Evolutionary conservation across 2,113 vertebrate species (phyloP), one percentile per base, ranked within the genome.

Genomic region (Cyprinodon brontotheroides): DNA sequence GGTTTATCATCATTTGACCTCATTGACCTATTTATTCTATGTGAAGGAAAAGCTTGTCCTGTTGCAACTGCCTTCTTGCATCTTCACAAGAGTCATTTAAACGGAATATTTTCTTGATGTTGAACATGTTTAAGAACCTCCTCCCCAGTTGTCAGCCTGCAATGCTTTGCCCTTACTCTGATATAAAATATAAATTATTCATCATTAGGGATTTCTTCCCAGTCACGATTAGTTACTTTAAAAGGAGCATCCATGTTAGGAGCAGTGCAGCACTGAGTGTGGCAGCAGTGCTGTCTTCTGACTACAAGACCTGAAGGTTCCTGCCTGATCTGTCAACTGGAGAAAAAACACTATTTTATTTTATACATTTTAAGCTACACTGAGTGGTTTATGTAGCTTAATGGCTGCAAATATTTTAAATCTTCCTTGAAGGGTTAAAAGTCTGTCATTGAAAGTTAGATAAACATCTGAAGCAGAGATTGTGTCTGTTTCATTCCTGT

Each of bases 291-390:
- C 29, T 50, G 22, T 61, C 37, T 64, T 10, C 37, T 45, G 64
- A 22, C 64, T 29, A 43, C 64, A 47, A 47, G 43, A 77, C 70
- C 72, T 73, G 60, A 68, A 75, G 50, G 67, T 37, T 75, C 10
- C 17, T n/a, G n/a, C n/a, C n/a, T n/a, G n/a, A n/a, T n/a, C n/a
- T n/a, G 60, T 50, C 3, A 5, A 14, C 64, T 36, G 29, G 7
- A 74, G 8, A 67, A 64, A 72, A 61, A 45, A 29, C 29, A 29
- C 29, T 29, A 29, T 29, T 79, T 76, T 36, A 72, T 66, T 36
- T 15, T 76, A 38, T 69, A 38, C 57, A 61, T 47, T 10, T 14
- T 64, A 57, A 15, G 41, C 50, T 15, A 29, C 4, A 9, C 50
- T 1, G 53, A 86, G 38, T 57, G 15, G 65, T 65, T 75, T 70